These are phyloP conservation scores for Lophura swinhoii DNA, from an alignment of 2,797 vertebrate genomes.

Conservation along the genomic window DNA sequence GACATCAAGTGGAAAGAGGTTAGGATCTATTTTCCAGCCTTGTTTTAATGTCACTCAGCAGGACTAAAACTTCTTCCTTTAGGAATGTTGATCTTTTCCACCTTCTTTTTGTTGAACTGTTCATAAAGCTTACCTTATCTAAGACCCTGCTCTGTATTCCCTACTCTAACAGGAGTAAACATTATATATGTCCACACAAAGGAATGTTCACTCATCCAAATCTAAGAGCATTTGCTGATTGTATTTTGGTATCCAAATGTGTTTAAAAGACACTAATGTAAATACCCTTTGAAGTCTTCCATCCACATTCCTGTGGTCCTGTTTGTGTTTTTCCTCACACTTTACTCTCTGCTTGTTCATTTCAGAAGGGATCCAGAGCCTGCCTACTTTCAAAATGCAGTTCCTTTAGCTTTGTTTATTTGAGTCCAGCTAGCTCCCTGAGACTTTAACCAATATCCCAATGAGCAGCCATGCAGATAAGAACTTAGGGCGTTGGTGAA, in stretches of 20 bases:
- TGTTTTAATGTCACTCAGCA: not conserved
- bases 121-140: not conserved
- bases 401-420: not conserved
- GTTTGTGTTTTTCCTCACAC: not conserved
- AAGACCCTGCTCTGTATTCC: not conserved
- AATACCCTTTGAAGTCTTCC: not conserved
- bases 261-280: not conserved
- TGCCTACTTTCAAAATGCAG: not conserved
- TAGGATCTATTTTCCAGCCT: not conserved
- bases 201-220: conserved; percentile 1
- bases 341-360: not conserved
- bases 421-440: not conserved
- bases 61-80: not conserved
- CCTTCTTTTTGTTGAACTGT: not conserved
- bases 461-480: not conserved
- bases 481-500: not conserved
- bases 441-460: not conserved
- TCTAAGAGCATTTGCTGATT: not conserved
- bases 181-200: not conserved
- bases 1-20: not conserved
- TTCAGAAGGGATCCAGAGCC: not conserved
- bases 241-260: not conserved
- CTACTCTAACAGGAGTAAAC: not conserved
- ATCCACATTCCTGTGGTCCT: not conserved
- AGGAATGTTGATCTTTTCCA: not conserved